A percentile compares a stretch with the other conserved stretches of the same genome.
Evolutionary conservation across 1,140 invertebrate genomes (phyloP).

Genomic region (Zaprionus lachaisei): DNA sequence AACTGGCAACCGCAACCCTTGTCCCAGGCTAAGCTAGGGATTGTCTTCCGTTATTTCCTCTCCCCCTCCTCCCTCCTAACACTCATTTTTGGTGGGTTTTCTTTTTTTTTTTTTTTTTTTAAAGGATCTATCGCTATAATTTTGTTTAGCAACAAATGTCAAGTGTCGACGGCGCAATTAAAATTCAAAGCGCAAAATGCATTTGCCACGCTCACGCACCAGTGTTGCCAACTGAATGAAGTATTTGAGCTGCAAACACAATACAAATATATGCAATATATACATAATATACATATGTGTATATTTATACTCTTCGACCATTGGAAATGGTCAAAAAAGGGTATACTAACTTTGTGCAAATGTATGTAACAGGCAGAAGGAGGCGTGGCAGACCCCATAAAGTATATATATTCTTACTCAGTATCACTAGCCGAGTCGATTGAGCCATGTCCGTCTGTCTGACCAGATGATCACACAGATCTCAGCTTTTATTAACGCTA

Average conservation of each 20-base stretch:
- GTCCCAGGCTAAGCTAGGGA: slow-evolving; percentile 5
- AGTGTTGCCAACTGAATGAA: slow-evolving; percentile 1
- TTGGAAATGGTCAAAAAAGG: too few species aligned
- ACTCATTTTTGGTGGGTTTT: not conserved
- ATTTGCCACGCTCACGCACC: slow-evolving; percentile 58
- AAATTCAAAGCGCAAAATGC: slow-evolving; percentile 73
- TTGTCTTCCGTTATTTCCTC: not conserved
- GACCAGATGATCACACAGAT: too few species aligned
- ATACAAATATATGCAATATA: not conserved
- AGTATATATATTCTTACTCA: too few species aligned
- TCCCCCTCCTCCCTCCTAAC: too few species aligned
- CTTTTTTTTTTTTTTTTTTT: not conserved
- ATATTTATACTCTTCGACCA: not conserved
- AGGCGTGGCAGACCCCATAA: too few species aligned
- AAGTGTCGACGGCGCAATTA: slow-evolving; percentile 54
- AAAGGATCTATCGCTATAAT: slow-evolving; percentile 32
- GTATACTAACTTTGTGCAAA: too few species aligned
- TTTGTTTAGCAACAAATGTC: slow-evolving; percentile 23
- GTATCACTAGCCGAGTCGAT: too few species aligned
- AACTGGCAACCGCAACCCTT: slow-evolving; percentile 44
- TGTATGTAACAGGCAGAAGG: too few species aligned
- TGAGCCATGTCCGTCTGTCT: too few species aligned
- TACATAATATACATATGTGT: too few species aligned
- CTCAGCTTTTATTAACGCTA: too few species aligned
- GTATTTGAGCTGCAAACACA: not conserved